Base-by-base conservation (phyloP, 2,888 invertebrate species). In the Nomada lathburiana region DNA sequence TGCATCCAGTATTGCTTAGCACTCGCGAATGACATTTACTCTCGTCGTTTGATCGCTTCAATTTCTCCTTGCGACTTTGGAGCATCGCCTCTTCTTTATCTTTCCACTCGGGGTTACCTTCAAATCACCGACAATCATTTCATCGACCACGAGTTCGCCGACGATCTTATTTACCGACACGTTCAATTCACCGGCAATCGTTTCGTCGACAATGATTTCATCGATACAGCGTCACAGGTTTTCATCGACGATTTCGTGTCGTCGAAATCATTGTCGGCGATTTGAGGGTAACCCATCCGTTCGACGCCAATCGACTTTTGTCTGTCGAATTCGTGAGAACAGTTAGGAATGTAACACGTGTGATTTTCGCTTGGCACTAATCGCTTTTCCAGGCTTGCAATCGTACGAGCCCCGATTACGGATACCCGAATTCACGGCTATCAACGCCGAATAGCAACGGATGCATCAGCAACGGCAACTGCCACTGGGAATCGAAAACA, bases 381-480 rank as follows among this genome's bases (percentile, higher is more conserved):
- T 91, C 91, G 91, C 92, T 93, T 93, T 93, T 93, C 53, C 92
- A 93, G 92, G 90, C 87, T 65, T 89, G 85, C 89, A 86, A 89
- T 87, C 92, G 90, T 70, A 81, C 88, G 83, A 90, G 89, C 74
- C 90, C 88, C 73, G 92, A 89, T 86, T 83, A 79, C 59, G 87
- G 87, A 76, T 81, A 44, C 67, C 82, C 80, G 47, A 85, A 74
- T 63, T 79, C 76, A 20, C 76, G 75, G 67, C 82, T 76, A 52
- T 59, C 80, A 44, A 29, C 80, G 29, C 62, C 60, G 52, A 76
- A 84, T 62, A 81, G 57, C 47, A 90, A 90, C 76, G 90, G 88
- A 77, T 86, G 69, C 85, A 78, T 83, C 79, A 73, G 67, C 73
- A 89, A 90, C 74, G 89, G 87, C 70, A 80, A 83, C 47, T 87